Evolutionary conservation across 2,797 vertebrate genomes (phyloP).

Genomic region (Sebastes elongatus): DNA sequence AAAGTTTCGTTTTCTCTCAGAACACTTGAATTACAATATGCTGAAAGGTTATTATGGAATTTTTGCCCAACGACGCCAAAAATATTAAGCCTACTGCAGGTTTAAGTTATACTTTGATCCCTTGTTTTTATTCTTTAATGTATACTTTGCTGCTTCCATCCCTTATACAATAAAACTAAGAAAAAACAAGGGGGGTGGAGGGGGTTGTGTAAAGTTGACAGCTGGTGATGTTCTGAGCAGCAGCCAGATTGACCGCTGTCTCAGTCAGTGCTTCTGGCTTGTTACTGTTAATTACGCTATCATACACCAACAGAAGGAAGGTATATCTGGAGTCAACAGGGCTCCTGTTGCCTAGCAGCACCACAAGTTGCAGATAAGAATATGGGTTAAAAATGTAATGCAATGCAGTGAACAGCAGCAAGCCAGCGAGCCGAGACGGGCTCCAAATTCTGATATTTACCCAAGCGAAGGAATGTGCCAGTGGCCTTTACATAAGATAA

Average conservation of each 20-base stretch:
- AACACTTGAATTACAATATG: no score
- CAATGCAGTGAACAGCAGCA: slow-evolving; percentile 43
- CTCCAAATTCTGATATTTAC: slow-evolving; percentile 49
- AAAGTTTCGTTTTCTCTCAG: no score
- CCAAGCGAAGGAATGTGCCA: slow-evolving; percentile 41
- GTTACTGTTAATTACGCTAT: slow-evolving; percentile 44
- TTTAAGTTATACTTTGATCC: not conserved
- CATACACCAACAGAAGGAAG: slow-evolving; percentile 38
- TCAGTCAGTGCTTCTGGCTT: slow-evolving; percentile 9
- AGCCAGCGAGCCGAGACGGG: slow-evolving; percentile 15
- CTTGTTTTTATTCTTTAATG: not conserved
- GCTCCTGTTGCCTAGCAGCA: slow-evolving; percentile 80
- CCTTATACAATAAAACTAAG: not conserved
- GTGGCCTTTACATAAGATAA: slow-evolving; percentile 43
- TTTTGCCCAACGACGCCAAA: no score
- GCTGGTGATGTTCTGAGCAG: not conserved
- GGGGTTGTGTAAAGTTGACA: not conserved
- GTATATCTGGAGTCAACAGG: slow-evolving; percentile 54
- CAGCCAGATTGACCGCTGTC: slow-evolving; percentile 1
- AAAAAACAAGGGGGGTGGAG: fast-evolving
- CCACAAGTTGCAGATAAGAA: slow-evolving; percentile 64
- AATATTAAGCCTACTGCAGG: not conserved
- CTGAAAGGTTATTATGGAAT: no score
- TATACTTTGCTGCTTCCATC: not conserved
- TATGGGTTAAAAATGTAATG: slow-evolving; percentile 67